Evolutionary conservation across 2,113 vertebrate genomes (phyloP).

Genomic region (Catharus minimus): DNA sequence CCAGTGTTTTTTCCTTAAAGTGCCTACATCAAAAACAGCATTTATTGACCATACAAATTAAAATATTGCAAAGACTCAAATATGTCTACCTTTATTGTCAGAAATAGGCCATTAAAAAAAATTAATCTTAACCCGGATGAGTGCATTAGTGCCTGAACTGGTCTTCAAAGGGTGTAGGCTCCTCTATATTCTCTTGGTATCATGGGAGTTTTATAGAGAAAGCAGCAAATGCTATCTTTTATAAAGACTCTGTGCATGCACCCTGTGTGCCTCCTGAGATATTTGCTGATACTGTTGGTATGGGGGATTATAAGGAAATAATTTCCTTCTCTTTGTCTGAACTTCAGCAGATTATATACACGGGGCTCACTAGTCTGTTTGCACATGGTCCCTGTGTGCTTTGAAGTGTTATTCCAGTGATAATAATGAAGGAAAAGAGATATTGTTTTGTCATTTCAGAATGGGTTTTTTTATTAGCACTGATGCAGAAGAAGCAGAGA

Average conservation of each 20-base stretch:
- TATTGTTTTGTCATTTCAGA: background rate
- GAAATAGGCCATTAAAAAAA: background rate
- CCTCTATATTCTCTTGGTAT: background rate
- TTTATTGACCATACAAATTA: background rate
- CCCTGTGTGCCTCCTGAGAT: background rate
- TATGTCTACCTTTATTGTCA: background rate
- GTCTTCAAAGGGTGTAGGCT: background rate
- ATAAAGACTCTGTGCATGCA: rapidly evolving
- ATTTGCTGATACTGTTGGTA: background rate
- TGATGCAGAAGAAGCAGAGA: background rate
- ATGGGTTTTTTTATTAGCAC: background rate
- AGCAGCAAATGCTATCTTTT: background rate
- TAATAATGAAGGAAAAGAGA: background rate
- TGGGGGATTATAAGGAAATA: background rate
- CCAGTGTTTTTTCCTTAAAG: background rate
- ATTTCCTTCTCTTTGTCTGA: background rate
- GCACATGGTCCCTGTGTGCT: background rate
- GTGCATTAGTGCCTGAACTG: background rate
- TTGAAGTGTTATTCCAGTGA: background rate
- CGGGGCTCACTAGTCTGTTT: background rate
- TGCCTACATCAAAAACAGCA: background rate
- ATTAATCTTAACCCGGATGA: background rate
- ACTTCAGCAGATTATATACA: background rate
- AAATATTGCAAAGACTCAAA: too few relatives aligned
- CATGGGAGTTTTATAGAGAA: background rate